Percentiles rank a stretch among this genome's conserved stretches.
Evolutionary conservation across 2,888 invertebrate genomes (phyloP).

Genomic region (Hermaeophaga mercurialis): DNA sequence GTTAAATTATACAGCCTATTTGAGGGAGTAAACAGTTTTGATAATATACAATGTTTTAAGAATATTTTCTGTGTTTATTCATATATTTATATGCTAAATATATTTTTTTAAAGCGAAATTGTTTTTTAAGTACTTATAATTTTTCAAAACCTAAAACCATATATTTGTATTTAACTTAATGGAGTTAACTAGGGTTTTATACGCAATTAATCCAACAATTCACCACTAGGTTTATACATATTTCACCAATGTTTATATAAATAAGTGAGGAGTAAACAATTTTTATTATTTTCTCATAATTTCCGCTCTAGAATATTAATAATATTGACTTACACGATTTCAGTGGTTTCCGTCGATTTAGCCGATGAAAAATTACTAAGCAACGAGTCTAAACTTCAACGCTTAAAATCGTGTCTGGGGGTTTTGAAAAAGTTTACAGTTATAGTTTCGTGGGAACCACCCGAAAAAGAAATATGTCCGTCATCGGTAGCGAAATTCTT

Average conservation of each 20-base stretch:
- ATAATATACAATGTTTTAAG: background rate
- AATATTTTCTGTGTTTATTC: background rate
- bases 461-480: conserved; percentile 59
- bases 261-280: too few relatives aligned
- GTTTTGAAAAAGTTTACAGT: conserved; percentile 57
- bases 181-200: too few relatives aligned
- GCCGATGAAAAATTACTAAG: conserved; percentile 56
- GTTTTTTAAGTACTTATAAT: too few relatives aligned
- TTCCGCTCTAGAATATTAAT: too few relatives aligned
- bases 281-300: too few relatives aligned
- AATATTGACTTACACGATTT: too few relatives aligned
- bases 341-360: conserved; percentile 62
- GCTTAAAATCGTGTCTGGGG: conserved; percentile 53
- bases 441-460: conserved; percentile 62
- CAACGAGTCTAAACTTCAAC: conserved; percentile 59
- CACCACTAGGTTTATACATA: too few relatives aligned
- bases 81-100: conserved; percentile 1
- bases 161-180: too few relatives aligned
- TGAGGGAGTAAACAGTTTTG: background rate
- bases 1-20: too few relatives aligned
- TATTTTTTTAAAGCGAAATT: background rate
- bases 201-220: too few relatives aligned
- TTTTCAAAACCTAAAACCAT: too few relatives aligned
- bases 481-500: conserved; percentile 65
- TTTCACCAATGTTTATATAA: too few relatives aligned